A percentile compares a stretch with the other conserved stretches of the same genome.
Conservation (phyloP, 2,113 vertebrate species). For the Seriola rivoliana region DNA sequence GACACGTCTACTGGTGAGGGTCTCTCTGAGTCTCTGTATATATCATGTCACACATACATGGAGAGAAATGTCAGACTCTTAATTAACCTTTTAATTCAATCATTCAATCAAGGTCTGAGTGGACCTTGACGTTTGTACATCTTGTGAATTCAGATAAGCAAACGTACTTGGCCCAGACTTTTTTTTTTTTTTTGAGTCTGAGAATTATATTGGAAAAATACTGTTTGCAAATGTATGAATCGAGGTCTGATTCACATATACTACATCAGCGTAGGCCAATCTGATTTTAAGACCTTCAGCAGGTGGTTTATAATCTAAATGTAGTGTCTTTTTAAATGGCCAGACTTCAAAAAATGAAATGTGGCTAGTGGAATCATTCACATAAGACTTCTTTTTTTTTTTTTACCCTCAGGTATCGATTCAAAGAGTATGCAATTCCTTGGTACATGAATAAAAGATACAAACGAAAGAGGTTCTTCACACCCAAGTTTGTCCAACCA, state of each 20-base stretch:
- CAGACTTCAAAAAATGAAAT: background rate
- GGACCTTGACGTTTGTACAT: background rate
- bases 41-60: background rate
- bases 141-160: background rate
- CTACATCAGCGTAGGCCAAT: background rate
- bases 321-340: background rate
- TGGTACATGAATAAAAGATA: slow-evolving; percentile 94
- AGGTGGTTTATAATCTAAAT: background rate
- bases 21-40: background rate
- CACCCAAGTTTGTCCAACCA: slow-evolving; percentile 86
- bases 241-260: background rate
- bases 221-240: background rate
- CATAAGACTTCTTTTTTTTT: background rate
- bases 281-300: background rate
- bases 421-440: slow-evolving; percentile 93
- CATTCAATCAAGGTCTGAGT: background rate
- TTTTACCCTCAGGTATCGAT: slow-evolving; percentile 87
- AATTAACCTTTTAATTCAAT: background rate
- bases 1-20: slow-evolving; percentile 89
- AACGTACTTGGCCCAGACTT: background rate
- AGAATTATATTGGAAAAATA: background rate
- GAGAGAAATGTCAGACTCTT: background rate
- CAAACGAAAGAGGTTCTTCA: slow-evolving; percentile 89
- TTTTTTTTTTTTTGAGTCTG: background rate
- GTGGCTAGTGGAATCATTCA: background rate